Evolutionary conservation across 2,888 invertebrate species (phyloP).

Genomic region (Oligia strigilis): DNA sequence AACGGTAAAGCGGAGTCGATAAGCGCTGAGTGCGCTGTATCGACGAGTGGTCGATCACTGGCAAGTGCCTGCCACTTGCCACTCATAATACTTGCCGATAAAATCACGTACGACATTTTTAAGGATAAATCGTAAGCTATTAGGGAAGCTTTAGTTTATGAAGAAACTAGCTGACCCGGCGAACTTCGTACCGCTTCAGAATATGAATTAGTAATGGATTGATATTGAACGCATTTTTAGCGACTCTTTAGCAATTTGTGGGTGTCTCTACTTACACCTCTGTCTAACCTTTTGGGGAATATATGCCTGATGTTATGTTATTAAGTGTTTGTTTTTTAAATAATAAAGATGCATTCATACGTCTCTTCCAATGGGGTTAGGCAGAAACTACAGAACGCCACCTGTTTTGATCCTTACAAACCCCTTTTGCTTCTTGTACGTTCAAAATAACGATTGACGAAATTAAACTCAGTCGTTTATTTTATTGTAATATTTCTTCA

Average conservation of each 20-base stretch:
- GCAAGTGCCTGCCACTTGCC: slow-evolving; percentile 72
- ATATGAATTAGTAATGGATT: too few species aligned
- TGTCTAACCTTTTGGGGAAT: too few species aligned
- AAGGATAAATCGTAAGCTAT: background rate
- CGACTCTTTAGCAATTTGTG: too few species aligned
- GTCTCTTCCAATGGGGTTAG: background rate
- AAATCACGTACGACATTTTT: slow-evolving; percentile 65
- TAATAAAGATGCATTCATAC: background rate
- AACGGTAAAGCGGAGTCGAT: slow-evolving; percentile 77
- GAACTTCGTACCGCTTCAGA: too few species aligned
- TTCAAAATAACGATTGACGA: background rate
- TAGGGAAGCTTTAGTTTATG: background rate
- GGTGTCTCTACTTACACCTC: too few species aligned
- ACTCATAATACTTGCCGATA: slow-evolving; percentile 66
- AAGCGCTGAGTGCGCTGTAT: slow-evolving; percentile 83
- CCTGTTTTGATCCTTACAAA: background rate
- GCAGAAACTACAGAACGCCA: background rate
- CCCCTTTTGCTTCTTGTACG: background rate
- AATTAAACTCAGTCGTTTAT: background rate
- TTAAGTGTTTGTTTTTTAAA: background rate
- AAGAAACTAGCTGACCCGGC: background rate
- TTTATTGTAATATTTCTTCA: background rate
- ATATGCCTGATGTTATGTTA: background rate
- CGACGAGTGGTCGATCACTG: slow-evolving; percentile 82
- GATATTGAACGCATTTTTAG: too few species aligned